These are phyloP conservation scores for Gopherus flavomarginatus DNA, from an alignment of 2,113 vertebrate genomes.

Conservation along the genomic window DNA sequence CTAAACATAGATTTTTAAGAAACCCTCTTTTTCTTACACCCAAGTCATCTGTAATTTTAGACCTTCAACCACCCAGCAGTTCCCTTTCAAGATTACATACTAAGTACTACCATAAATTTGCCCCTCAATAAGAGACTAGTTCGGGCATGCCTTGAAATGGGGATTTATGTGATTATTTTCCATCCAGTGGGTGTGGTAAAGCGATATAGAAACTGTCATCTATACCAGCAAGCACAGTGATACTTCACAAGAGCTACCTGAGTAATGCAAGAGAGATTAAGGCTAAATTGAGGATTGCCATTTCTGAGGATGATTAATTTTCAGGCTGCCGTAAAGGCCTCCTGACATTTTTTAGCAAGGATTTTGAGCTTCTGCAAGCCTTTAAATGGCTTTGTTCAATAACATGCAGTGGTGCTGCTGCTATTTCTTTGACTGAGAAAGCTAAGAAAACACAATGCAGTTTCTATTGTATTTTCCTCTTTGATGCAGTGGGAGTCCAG, in stretches of 20 bases:
- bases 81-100: slow-evolving; percentile 59
- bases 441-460: neutral
- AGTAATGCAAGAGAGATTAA: slow-evolving; percentile 61
- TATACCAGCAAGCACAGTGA: slow-evolving; percentile 24
- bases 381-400: slow-evolving; percentile 30
- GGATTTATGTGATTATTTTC: slow-evolving; percentile 72
- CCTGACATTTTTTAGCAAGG: slow-evolving; percentile 61
- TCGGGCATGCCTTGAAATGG: slow-evolving; percentile 54
- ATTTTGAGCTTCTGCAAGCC: neutral
- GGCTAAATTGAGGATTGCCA: slow-evolving; percentile 52
- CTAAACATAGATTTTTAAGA: slow-evolving; percentile 55
- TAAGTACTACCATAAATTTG: slow-evolving; percentile 50
- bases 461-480: neutral
- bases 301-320: slow-evolving; percentile 64
- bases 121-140: slow-evolving; percentile 58
- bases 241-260: slow-evolving; percentile 67
- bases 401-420: neutral
- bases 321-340: slow-evolving; percentile 29
- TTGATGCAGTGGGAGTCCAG: neutral
- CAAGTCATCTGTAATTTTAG: slow-evolving; percentile 74
- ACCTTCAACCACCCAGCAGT: slow-evolving; percentile 53
- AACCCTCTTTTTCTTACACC: slow-evolving; percentile 57
- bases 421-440: neutral
- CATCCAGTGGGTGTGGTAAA: slow-evolving; percentile 56
- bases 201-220: slow-evolving; percentile 53